Base-by-base conservation (phyloP, 35 echinoderm and acorn worm species). In the Patiria miniata region DNA sequence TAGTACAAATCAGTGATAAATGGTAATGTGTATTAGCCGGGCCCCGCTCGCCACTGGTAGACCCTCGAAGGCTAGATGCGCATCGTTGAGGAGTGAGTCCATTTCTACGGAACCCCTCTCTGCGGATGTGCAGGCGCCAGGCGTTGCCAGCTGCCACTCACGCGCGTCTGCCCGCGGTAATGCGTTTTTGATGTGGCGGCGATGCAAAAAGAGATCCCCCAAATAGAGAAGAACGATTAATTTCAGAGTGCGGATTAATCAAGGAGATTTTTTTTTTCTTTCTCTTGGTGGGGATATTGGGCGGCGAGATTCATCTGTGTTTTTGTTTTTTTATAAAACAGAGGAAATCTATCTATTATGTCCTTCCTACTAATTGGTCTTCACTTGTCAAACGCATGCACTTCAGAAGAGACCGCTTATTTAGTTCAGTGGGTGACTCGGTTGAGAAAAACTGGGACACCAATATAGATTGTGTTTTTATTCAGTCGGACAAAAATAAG, bases 41-140 rank as follows among this genome's bases (percentile, higher is more conserved):
- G 65, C 23, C 34, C 65, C 14, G 26, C 65, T 14, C 19, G 34
- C 65, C 19, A 73, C 65, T 22, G 34, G 65, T 23, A 73, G 34
- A 23, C 26, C 65, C 65, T 73, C 9, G 65, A 73, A 73, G 2
- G 26, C 4, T 28, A 10, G 10, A 18, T 73, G 65, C 14, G 14
- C 34, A 28, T 22, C 29, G 34, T 22, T 30, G 65, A 26, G 34
- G 26, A 30, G 19, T 4, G 42, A 4, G 12, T 12, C 4, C 4
- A 47, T 12, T 47, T 4, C 42, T 14, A 73, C 26, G 14, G 34
- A 18, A 30, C 21, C 23, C 65, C 19, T 36, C 14, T 23, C 58
- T 34, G 65, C 65, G 65, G 65, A 73, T 73, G 65, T 73, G 26
- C 26, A 73, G 65, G 65, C 65, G 65, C 65, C 65, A 73, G 65